Conservation (phyloP, 2,888 invertebrate genomes). For the Drosophila colorata region DNA sequence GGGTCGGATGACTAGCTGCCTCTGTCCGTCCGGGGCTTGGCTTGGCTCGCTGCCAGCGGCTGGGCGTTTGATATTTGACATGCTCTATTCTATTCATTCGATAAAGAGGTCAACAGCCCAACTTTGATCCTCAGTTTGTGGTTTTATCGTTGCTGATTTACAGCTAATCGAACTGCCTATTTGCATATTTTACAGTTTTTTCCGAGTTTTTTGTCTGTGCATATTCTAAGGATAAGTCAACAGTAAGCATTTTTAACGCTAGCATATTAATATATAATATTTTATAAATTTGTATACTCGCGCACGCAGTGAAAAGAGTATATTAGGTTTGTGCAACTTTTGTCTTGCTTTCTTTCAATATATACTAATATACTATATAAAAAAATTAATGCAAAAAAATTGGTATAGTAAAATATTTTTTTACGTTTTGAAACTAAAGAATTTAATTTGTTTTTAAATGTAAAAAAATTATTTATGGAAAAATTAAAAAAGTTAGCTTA, state of each 20-base stretch:
- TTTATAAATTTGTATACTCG: too few relatives aligned
- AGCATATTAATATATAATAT: too few relatives aligned
- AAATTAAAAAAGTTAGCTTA: too few relatives aligned
- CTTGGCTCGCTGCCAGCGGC: slow-evolving; percentile 18
- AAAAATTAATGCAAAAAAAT: too few relatives aligned
- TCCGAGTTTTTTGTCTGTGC: not conserved
- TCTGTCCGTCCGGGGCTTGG: not conserved
- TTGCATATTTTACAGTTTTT: slow-evolving; percentile 22
- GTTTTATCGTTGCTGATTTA: not conserved
- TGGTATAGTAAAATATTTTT: too few relatives aligned
- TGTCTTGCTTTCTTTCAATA: too few relatives aligned
- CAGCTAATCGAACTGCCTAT: slow-evolving; percentile 8
- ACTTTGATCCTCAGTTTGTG: slow-evolving; percentile 1
- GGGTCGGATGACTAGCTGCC: not conserved
- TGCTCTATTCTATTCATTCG: slow-evolving; percentile 25
- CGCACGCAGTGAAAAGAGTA: too few relatives aligned
- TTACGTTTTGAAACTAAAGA: too few relatives aligned
- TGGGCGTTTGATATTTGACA: slow-evolving; percentile 44
- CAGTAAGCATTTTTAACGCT: not conserved
- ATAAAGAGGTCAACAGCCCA: slow-evolving; percentile 58
- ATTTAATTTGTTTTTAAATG: too few relatives aligned
- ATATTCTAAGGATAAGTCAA: slow-evolving; percentile 9
- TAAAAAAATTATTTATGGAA: too few relatives aligned
- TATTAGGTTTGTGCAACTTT: too few relatives aligned
- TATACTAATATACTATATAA: too few relatives aligned